These are phyloP conservation scores for Acanthurus lineatus DNA, from an alignment of 2,797 vertebrate species.

Conservation along the genomic window DNA sequence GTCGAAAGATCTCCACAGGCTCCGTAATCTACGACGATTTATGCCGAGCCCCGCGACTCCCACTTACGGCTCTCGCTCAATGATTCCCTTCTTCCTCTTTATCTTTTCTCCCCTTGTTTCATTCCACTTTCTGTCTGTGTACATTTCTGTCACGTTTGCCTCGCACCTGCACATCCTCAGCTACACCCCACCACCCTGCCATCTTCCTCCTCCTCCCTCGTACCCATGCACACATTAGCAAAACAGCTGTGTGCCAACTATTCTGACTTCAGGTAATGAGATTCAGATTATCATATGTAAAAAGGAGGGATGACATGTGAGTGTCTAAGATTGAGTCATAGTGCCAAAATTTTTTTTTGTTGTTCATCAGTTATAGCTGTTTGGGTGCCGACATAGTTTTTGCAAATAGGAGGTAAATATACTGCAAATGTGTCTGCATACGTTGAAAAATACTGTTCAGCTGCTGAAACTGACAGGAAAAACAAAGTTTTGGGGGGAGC, in stretches of 20 bases:
- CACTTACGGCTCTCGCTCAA: slow-evolving; percentile 63
- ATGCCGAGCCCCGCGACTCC: slow-evolving; percentile 68
- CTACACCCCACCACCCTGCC: slow-evolving; percentile 47
- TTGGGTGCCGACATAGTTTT: slow-evolving; percentile 27
- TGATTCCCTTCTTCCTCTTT: slow-evolving; percentile 76
- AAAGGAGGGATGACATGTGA: slow-evolving; percentile 34
- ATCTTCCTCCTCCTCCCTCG: slow-evolving; percentile 43
- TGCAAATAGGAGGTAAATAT: not conserved
- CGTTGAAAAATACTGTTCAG: not conserved
- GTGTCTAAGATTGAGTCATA: slow-evolving; percentile 24
- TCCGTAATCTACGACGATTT: slow-evolving; percentile 79
- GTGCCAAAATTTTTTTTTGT: slow-evolving; percentile 8
- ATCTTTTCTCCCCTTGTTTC: slow-evolving; percentile 68
- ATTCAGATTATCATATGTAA: slow-evolving; percentile 47
- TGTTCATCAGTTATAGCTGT: slow-evolving; percentile 17
- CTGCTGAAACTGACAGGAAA: not conserved
- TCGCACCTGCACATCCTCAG: slow-evolving; percentile 70
- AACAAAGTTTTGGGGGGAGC: not conserved
- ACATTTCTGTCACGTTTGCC: slow-evolving; percentile 65
- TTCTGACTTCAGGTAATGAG: slow-evolving; percentile 58
- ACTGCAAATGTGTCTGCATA: not conserved
- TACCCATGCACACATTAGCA: slow-evolving; percentile 56
- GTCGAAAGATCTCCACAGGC: slow-evolving; percentile 81
- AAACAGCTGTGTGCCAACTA: slow-evolving; percentile 69
- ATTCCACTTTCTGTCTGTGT: slow-evolving; percentile 63